Conservation (phyloP, 2,888 invertebrate species). For the Phrixothrix hirtus region DNA sequence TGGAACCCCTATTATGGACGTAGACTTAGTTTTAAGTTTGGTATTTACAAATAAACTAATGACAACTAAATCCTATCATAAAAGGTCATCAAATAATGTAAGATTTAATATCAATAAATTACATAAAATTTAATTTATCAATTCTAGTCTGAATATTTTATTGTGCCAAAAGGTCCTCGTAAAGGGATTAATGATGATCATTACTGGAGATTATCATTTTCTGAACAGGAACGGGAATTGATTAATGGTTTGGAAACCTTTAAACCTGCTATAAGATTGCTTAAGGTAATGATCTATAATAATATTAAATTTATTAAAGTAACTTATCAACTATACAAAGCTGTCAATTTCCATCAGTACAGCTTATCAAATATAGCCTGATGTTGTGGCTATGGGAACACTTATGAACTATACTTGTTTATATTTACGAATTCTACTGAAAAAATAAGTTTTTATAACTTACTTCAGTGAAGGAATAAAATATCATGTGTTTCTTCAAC, state of each 20-base stretch:
- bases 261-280: conserved; percentile 48
- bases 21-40: conserved; percentile 56
- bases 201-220: conserved; percentile 54
- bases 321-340: not conserved
- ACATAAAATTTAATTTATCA: conserved; percentile 11
- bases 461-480: too few species aligned
- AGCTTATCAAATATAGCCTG: too few species aligned
- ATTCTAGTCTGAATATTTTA: conserved; percentile 40
- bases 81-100: conserved; percentile 15
- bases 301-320: not conserved
- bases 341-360: too few species aligned
- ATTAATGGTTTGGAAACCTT: conserved; percentile 40
- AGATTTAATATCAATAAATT: not conserved
- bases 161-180: conserved; percentile 46
- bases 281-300: conserved; percentile 45
- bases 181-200: conserved; percentile 19
- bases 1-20: conserved; percentile 51
- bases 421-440: too few species aligned
- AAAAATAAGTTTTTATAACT: too few species aligned
- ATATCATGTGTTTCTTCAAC: too few species aligned
- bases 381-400: too few species aligned
- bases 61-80: conserved; percentile 43
- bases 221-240: conserved; percentile 52
- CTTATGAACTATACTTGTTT: too few species aligned
- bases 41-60: conserved; percentile 41